These are phyloP conservation scores for Esox lucius DNA, from an alignment of 2,797 vertebrate species.

Conservation along the genomic window DNA sequence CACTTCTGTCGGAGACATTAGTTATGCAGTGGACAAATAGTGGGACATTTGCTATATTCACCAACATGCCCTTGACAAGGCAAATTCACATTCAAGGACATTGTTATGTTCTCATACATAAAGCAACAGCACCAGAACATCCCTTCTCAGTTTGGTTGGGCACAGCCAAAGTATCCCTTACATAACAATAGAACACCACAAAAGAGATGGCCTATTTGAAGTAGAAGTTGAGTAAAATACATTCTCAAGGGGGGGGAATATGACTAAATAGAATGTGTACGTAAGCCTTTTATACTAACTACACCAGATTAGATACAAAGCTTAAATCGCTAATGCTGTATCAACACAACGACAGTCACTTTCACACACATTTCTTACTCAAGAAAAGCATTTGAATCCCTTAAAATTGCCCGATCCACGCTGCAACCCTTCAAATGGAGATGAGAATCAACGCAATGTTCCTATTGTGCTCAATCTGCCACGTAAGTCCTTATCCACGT, in stretches of 20 bases:
- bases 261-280: neutral
- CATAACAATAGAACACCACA: neutral
- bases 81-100: neutral
- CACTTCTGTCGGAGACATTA: neutral
- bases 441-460: neutral
- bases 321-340: slow-evolving; percentile 1
- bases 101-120: neutral
- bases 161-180: neutral
- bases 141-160: neutral
- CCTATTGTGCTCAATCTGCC: neutral
- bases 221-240: neutral
- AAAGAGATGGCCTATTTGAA: neutral
- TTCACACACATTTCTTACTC: neutral
- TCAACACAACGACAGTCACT: neutral
- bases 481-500: neutral
- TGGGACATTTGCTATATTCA: neutral
- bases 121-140: neutral
- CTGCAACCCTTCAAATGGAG: neutral
- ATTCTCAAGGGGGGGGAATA: neutral
- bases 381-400: neutral
- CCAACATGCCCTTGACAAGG: neutral
- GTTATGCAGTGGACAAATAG: neutral
- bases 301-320: neutral
- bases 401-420: neutral
- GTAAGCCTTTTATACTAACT: slow-evolving; percentile 36